Base-by-base conservation (phyloP, 2,797 vertebrate genomes). In the Choloepus didactylus region DNA sequence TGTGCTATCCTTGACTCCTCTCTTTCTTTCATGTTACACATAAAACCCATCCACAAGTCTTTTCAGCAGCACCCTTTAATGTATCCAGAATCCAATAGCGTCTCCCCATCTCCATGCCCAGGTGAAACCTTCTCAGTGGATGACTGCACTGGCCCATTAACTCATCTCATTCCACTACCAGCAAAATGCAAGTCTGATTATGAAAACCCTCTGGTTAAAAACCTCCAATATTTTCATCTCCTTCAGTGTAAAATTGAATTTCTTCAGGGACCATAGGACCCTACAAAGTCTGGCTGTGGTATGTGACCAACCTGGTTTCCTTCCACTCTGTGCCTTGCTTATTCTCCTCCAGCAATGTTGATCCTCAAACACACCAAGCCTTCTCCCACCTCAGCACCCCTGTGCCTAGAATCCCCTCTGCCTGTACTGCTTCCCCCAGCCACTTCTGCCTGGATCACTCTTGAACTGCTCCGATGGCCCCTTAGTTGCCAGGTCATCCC, bases 381-480 rank as follows among this genome's bases (percentile, higher is more conserved):
- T 70, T 59, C 15, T 56, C 44, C 62, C 14, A n/a, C 10, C 27
- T 91, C 51, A 3, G 9, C 9, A 12, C 38, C 31, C 3, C 80
- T 21, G 3, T 3, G 0, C 11, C 7, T 1, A n/a, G 10, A n/a
- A 54, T 62, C 27, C 73, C 35, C 4, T 51, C 44, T 38, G 27
- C 23, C 31, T 46, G 44, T 11, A 1, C 0, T n/a, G n/a, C 0
- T 19, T 35, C 44, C 54, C 6, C n/a, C 3, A 27, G 35, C 11
- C 1, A 2, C 1, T 10, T 21, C 66, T 79, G 9, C 14, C 35
- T 7, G 85, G 38, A 66, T 94, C 27, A 9, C 15, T 12, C 54
- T 54, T 38, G 11, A 38, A 9, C 18, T 41, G 64, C 41, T 62
- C 8, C 66, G 19, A 76, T 67, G 82, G 44, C 35, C n/a, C 9